Percentiles rank a stretch among this genome's conserved stretches.
Conservation (phyloP, 1,140 invertebrate species). For the Diorhabda sublineata region DNA sequence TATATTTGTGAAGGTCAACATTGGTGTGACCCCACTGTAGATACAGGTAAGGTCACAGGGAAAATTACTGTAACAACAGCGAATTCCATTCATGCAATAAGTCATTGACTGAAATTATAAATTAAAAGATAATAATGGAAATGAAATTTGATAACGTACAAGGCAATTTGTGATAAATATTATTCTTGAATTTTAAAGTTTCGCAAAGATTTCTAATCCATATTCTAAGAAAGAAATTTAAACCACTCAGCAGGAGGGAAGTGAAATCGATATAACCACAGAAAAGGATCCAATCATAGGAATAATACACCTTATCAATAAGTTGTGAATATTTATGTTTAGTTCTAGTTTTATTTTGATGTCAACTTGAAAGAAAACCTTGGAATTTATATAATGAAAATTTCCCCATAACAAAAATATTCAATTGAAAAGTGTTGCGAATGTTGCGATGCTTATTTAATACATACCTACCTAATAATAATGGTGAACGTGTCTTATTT, state of each 20-base stretch:
- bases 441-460: background rate
- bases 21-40: conserved; percentile 11
- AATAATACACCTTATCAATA: too few species aligned
- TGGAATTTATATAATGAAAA: background rate
- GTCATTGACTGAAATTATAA: background rate
- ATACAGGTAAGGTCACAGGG: conserved; percentile 9
- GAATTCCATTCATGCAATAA: background rate
- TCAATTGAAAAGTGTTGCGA: background rate
- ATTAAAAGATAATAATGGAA: background rate
- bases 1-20: conserved; percentile 4
- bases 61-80: conserved; percentile 4
- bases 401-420: background rate
- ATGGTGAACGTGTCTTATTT: background rate
- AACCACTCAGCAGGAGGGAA: background rate
- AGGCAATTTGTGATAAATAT: background rate
- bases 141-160: background rate
- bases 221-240: background rate
- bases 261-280: background rate
- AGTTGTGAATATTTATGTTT: too few species aligned
- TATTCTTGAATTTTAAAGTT: background rate
- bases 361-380: too few species aligned
- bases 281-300: background rate
- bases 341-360: too few species aligned
- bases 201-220: too few species aligned
- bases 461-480: background rate